Evolutionary conservation across 1,140 invertebrate genomes (phyloP).

Genomic region (Cepaea nemoralis): DNA sequence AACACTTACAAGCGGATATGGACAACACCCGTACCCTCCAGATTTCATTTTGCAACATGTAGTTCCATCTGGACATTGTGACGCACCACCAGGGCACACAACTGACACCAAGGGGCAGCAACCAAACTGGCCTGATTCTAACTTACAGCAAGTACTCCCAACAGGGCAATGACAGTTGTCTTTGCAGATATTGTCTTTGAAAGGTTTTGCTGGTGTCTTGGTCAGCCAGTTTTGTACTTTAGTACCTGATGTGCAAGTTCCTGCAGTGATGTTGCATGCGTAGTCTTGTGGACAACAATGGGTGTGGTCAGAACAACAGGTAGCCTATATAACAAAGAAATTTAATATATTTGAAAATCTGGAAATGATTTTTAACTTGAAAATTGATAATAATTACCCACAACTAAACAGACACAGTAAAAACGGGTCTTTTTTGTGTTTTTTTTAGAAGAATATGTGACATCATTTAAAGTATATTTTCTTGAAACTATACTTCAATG

Average conservation of each 20-base stretch:
- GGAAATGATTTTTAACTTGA: not conserved
- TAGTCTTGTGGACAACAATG: constrained; percentile 60
- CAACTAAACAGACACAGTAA: no score
- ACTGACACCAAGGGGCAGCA: constrained; percentile 50
- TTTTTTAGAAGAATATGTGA: no score
- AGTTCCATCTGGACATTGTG: constrained; percentile 66
- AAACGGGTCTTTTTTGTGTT: no score
- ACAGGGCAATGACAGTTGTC: constrained; percentile 60
- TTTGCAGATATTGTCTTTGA: not conserved
- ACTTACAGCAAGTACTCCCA: constrained; percentile 67
- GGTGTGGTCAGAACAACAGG: constrained; percentile 53
- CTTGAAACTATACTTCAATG: no score
- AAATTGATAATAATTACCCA: no score
- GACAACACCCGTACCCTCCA: constrained; percentile 71
- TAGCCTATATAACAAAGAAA: constrained; percentile 31
- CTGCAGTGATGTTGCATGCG: constrained; percentile 51
- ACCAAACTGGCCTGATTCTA: constrained; percentile 59
- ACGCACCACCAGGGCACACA: constrained; percentile 54
- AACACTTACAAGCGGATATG: constrained; percentile 56
- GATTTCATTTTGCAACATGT: constrained; percentile 70
- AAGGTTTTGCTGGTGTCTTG: constrained; percentile 45
- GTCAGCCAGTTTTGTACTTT: constrained; percentile 29
- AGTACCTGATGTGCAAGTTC: constrained; percentile 39
- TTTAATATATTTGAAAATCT: not conserved
- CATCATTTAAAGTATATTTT: no score